Conservation (phyloP, 2,113 vertebrate species). For the Mormyrus lacerda region DNA sequence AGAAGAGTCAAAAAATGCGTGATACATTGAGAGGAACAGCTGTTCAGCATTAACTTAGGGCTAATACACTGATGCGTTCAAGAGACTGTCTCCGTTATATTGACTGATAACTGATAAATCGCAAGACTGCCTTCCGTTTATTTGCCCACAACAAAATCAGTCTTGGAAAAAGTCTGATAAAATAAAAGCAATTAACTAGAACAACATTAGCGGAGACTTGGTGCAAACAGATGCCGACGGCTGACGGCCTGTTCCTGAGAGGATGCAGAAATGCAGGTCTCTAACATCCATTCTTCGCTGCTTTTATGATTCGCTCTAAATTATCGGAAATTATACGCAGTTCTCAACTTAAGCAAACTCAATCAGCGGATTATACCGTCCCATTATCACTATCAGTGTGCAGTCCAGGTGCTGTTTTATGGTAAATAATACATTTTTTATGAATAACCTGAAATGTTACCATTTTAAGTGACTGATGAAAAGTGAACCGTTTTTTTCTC, state of each 20-base stretch:
- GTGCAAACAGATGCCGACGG: background rate
- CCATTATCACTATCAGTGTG: background rate
- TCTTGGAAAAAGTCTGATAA: background rate
- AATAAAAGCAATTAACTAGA: slow-evolving; percentile 2
- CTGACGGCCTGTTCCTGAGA: background rate
- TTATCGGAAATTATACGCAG: background rate
- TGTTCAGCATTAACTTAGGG: background rate
- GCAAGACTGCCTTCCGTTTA: background rate
- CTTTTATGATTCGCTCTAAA: background rate
- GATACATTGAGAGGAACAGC: background rate
- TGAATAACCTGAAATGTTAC: background rate
- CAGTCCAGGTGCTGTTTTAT: background rate
- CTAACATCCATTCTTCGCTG: background rate
- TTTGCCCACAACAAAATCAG: slow-evolving; percentile 7
- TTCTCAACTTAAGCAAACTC: background rate
- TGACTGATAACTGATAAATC: background rate
- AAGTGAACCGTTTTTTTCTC: background rate
- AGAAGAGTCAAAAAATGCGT: background rate
- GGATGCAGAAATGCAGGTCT: background rate
- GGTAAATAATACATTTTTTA: background rate
- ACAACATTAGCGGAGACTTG: background rate
- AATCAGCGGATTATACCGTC: background rate
- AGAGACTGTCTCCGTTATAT: background rate
- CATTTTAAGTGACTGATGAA: background rate
- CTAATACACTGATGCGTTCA: background rate